These are phyloP conservation scores for Parasteatoda lunata DNA, from an alignment of 2,888 invertebrate species.

Conservation along the genomic window DNA sequence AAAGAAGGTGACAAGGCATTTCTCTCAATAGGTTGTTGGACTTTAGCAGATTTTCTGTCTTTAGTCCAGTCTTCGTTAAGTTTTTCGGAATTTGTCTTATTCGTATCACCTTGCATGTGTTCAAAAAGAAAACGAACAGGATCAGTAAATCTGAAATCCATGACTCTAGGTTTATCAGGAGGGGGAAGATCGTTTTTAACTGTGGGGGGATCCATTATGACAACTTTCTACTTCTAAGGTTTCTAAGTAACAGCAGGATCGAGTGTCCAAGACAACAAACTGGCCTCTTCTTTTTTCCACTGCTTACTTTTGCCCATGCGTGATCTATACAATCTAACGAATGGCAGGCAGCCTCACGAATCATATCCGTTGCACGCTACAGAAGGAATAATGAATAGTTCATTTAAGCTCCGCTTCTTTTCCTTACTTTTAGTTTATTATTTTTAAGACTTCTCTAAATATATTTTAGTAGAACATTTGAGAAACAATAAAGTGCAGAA, in stretches of 20 bases:
- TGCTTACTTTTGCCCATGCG: slow-evolving; percentile 62
- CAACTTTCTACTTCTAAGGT: slow-evolving; percentile 59
- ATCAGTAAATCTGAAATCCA: slow-evolving; percentile 57
- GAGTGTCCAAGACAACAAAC: slow-evolving; percentile 64
- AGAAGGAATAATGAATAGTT: slow-evolving; percentile 64
- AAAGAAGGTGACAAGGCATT: slow-evolving; percentile 48
- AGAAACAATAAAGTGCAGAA: slow-evolving; percentile 45
- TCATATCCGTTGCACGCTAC: slow-evolving; percentile 64
- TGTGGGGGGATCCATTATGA: slow-evolving; percentile 44
- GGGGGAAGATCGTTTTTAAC: slow-evolving; percentile 39
- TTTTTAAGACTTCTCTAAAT: slow-evolving; percentile 57
- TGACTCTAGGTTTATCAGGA: slow-evolving; percentile 31
- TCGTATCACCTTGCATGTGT: slow-evolving; percentile 56
- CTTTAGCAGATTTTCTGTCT: slow-evolving; percentile 29
- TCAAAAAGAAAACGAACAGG: slow-evolving; percentile 63
- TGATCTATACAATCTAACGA: slow-evolving; percentile 63
- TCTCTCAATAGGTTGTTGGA: slow-evolving; percentile 31
- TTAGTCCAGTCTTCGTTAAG: slow-evolving; percentile 44
- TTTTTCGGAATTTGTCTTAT: slow-evolving; percentile 34
- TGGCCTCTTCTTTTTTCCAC: slow-evolving; percentile 56
- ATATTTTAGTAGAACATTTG: slow-evolving; percentile 53
- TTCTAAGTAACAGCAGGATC: slow-evolving; percentile 61
- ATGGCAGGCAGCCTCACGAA: slow-evolving; percentile 59
- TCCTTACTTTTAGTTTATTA: slow-evolving; percentile 28
- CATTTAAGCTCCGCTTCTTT: slow-evolving; percentile 40